These are phyloP conservation scores for Leucosticte australis DNA, from an alignment of 2,113 vertebrate genomes.

Conservation along the genomic window DNA sequence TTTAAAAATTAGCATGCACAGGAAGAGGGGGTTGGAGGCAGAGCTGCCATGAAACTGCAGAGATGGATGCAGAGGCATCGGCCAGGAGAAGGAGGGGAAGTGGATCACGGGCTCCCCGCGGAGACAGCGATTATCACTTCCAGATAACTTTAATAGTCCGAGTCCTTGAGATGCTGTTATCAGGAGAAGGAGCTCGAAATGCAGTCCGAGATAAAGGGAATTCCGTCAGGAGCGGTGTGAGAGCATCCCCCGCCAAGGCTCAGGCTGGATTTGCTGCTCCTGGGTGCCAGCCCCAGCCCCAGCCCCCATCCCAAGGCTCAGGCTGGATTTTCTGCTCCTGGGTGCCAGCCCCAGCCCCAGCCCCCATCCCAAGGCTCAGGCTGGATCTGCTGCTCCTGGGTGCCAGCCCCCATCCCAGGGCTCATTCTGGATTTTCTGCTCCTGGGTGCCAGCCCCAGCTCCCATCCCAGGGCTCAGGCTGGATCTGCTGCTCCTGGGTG, in stretches of 20 bases:
- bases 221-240: neutral
- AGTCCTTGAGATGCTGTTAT: constrained; percentile 32
- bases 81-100: neutral
- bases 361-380: too few species aligned
- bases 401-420: too few species aligned
- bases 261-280: neutral
- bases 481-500: too few species aligned
- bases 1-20: neutral
- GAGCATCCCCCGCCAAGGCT: neutral
- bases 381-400: too few species aligned
- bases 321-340: neutral
- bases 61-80: neutral
- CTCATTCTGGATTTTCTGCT: neutral
- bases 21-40: neutral
- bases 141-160: neutral
- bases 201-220: neutral
- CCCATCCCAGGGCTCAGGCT: too few species aligned
- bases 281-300: neutral
- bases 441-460: neutral
- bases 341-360: too few species aligned
- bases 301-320: neutral
- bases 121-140: neutral
- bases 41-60: neutral
- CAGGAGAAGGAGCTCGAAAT: constrained; percentile 3
- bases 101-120: neutral